phyloP scores from a whole-genome alignment of 2,888 invertebrate genomes.

The Agriopis marginaria region DNA sequence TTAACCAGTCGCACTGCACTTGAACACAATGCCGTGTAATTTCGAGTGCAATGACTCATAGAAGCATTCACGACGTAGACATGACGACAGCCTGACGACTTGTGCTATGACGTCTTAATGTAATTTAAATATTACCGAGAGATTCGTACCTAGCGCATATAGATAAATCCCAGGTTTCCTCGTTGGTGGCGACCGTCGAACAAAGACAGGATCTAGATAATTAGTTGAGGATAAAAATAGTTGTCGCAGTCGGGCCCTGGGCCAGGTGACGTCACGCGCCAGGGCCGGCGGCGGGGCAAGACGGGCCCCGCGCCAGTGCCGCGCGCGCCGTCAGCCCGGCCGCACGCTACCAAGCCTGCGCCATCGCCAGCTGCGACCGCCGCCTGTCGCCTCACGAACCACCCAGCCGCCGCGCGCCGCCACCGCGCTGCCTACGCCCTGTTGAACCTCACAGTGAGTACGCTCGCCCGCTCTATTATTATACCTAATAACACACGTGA shows the following conservation, averaged over 20 bases:
- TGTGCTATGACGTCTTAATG: conserved; percentile 51
- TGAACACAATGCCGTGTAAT: conserved; percentile 44
- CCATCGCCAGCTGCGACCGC: conserved; percentile 51
- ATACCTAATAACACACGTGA: conserved; percentile 46
- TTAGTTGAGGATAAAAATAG: conserved; percentile 84
- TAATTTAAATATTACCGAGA: conserved; percentile 45
- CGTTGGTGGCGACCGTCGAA: conserved; percentile 71
- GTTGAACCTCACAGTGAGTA: conserved; percentile 64
- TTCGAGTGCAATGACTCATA: conserved; percentile 61
- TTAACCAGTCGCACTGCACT: conserved; percentile 31
- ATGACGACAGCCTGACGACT: conserved; percentile 56
- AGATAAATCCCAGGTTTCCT: conserved; percentile 73
- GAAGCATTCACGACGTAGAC: conserved; percentile 46
- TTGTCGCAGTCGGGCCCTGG: conserved; percentile 83
- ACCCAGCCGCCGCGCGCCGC: conserved; percentile 37
- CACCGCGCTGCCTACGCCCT: conserved; percentile 55
- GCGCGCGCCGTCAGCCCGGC: conserved; percentile 84
- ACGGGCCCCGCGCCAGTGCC: conserved; percentile 86
- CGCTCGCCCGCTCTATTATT: conserved; percentile 47
- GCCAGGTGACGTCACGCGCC: conserved; percentile 85
- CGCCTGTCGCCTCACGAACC: conserved; percentile 49
- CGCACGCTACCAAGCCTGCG: conserved; percentile 72
- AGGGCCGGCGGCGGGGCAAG: conserved; percentile 84
- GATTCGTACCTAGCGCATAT: conserved; percentile 46
- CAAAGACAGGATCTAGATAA: conserved; percentile 84